phyloP scores from a whole-genome alignment of 2,797 vertebrate genomes.

The Gila robusta region DNA sequence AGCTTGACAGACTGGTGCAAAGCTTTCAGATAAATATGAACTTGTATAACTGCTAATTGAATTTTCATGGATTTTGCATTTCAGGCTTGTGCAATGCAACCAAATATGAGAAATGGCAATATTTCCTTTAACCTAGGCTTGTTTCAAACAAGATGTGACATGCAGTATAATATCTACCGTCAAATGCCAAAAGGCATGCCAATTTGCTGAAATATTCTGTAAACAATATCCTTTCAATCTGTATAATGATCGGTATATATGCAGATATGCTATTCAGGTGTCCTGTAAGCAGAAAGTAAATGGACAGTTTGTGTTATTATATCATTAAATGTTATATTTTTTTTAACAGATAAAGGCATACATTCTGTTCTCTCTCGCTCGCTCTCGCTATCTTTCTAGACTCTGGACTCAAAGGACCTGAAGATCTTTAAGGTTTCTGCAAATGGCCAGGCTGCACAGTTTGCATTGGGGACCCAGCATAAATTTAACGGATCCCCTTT shows the following conservation, averaged over 20 bases:
- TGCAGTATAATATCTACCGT: background rate
- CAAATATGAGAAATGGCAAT: background rate
- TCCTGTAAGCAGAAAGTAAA: background rate
- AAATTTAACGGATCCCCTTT: constrained; percentile 89
- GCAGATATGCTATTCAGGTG: background rate
- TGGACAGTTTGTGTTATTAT: background rate
- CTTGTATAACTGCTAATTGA: background rate
- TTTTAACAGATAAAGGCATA: background rate
- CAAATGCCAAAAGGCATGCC: background rate
- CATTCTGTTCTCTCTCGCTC: background rate
- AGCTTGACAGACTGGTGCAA: background rate
- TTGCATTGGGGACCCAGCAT: constrained; percentile 85
- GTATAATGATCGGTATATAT: no score
- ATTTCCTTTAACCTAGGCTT: no score
- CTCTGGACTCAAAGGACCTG: constrained; percentile 89
- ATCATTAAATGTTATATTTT: background rate
- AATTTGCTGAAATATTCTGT: background rate
- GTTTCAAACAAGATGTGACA: constrained; percentile 7
- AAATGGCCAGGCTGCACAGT: constrained; percentile 85
- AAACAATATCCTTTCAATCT: no score
- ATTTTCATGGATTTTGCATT: background rate
- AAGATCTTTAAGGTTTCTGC: constrained; percentile 83
- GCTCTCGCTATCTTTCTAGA: constrained; percentile 74
- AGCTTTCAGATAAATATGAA: background rate
- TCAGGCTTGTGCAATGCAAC: background rate